These are phyloP conservation scores for Trigoniulus corallinus DNA, from an alignment of 1,140 invertebrate genomes.

Conservation along the genomic window DNA sequence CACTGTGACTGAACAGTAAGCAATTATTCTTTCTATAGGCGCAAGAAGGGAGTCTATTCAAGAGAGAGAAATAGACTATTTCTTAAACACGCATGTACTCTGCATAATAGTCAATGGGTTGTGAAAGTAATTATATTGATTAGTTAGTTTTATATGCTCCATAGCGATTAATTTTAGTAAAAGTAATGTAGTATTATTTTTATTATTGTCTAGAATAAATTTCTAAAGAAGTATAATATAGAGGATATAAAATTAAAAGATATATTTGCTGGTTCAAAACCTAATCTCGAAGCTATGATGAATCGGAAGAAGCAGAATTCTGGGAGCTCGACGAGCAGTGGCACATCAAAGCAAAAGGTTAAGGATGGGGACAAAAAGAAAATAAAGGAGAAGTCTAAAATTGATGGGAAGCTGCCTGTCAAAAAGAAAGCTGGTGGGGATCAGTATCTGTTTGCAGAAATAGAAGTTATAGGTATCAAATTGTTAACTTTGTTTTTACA, in stretches of 20 bases:
- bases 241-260: slow-evolving; percentile 51
- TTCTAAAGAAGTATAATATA: slow-evolving; percentile 50
- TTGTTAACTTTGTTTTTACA: no score
- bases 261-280: slow-evolving; percentile 62
- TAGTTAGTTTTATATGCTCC: slow-evolving; percentile 5
- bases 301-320: slow-evolving; percentile 24
- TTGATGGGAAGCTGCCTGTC: slow-evolving; percentile 37
- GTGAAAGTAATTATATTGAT: slow-evolving; percentile 39
- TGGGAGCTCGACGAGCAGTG: slow-evolving; percentile 14
- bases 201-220: slow-evolving; percentile 34
- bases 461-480: background rate
- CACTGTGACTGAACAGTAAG: no score
- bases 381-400: slow-evolving; percentile 15
- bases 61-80: slow-evolving; percentile 70
- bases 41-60: slow-evolving; percentile 64
- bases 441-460: background rate
- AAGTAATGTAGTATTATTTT: no score
- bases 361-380: slow-evolving; percentile 31
- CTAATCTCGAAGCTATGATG: slow-evolving; percentile 46
- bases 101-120: slow-evolving; percentile 36
- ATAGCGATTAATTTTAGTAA: background rate
- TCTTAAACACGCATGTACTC: slow-evolving; percentile 62
- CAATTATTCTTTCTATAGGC: slow-evolving; percentile 30
- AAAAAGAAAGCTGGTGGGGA: slow-evolving; percentile 1
- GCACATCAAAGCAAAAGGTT: slow-evolving; percentile 30